Evolutionary conservation across 2,113 vertebrate genomes (phyloP).

Genomic region (Cyanoramphus novaezelandiae): DNA sequence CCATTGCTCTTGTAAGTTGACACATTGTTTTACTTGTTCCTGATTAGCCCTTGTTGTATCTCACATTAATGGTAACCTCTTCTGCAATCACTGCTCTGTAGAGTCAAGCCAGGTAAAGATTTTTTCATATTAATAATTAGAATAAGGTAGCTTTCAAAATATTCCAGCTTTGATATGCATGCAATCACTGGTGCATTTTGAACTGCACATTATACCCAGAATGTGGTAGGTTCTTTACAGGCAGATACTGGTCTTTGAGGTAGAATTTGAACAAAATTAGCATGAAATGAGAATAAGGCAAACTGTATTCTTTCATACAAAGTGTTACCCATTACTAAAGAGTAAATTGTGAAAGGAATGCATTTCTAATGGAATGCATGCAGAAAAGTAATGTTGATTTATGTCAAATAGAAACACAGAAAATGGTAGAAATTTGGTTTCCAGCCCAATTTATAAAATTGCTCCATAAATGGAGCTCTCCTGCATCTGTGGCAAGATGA

Average conservation of each 20-base stretch:
- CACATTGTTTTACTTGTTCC: background rate
- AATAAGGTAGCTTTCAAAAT: background rate
- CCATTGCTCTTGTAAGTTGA: background rate
- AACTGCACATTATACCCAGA: background rate
- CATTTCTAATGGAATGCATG: background rate
- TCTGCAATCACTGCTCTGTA: background rate
- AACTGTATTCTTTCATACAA: background rate
- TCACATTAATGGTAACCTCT: background rate
- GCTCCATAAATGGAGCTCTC: background rate
- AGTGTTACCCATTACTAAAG: background rate
- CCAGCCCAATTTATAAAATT: background rate
- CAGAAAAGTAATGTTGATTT: background rate
- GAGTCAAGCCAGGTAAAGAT: background rate
- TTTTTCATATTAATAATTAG: constrained; percentile 8
- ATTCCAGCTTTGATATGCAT: background rate
- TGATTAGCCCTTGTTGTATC: constrained; percentile 1
- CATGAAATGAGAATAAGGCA: background rate
- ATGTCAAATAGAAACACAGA: background rate
- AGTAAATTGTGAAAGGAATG: background rate
- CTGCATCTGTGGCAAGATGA: background rate
- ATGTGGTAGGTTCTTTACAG: background rate
- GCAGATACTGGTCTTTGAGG: background rate
- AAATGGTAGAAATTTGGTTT: background rate
- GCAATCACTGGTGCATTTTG: background rate
- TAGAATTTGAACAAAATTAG: background rate